Conservation (phyloP, 2,113 vertebrate genomes). For the Sminthopsis crassicaudata region DNA sequence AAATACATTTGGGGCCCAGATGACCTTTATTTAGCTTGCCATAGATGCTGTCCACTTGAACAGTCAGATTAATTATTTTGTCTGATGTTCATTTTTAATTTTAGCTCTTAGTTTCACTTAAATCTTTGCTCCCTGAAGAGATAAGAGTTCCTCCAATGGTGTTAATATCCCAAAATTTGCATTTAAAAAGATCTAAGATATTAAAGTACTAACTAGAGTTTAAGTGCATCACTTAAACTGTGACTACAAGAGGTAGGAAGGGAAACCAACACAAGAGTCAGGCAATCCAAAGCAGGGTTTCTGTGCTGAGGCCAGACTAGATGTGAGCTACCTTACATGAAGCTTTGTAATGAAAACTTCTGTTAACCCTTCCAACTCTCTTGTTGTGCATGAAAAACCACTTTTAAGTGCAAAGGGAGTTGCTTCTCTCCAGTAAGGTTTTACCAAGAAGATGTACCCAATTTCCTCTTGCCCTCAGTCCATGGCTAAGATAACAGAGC, state of each 20-base stretch:
- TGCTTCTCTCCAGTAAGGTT: background rate
- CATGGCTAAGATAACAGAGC: background rate
- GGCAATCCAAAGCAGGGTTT: background rate
- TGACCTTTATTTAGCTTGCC: background rate
- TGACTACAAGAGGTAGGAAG: background rate
- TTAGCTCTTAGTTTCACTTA: background rate
- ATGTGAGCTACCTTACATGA: background rate
- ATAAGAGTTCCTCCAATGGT: background rate
- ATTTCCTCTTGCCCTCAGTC: background rate
- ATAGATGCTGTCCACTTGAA: background rate
- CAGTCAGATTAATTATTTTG: background rate
- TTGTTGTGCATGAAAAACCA: background rate
- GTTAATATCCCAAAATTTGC: background rate
- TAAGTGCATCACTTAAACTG: background rate
- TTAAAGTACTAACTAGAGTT: background rate
- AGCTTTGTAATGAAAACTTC: background rate
- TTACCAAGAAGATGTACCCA: background rate
- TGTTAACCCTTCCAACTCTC: background rate
- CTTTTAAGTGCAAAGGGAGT: background rate
- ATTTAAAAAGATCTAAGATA: background rate
- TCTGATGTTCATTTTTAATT: background rate
- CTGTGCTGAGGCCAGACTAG: background rate
- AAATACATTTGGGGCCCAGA: background rate
- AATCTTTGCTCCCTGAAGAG: background rate
- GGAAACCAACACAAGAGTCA: background rate